A percentile compares a stretch with the other conserved stretches of the same genome.
Conservation (phyloP, 2,888 invertebrate genomes). For the Caenorhabditis sinica region DNA sequence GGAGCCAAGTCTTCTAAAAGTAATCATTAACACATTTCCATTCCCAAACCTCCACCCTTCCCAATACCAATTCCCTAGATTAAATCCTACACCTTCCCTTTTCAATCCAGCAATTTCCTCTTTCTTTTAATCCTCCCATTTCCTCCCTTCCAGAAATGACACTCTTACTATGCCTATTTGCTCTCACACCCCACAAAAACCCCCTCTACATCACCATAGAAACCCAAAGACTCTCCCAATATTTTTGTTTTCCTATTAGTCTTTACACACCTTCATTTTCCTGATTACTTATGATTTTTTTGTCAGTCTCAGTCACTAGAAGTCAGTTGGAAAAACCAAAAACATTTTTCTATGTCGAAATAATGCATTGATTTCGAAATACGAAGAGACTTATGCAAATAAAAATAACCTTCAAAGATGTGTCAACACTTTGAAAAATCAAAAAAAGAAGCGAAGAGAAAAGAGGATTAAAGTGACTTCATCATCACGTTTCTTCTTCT, state of each 20-base stretch:
- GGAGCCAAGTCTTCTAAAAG: too few species aligned
- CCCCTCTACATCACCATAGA: constrained; percentile 40
- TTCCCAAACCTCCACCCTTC: background rate
- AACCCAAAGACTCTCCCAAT: background rate
- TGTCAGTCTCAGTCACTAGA: background rate
- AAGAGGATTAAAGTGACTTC: constrained; percentile 22
- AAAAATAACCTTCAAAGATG: constrained; percentile 31
- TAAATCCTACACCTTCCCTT: background rate
- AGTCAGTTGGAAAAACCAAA: background rate
- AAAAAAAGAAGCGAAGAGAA: background rate
- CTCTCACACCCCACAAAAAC: background rate
- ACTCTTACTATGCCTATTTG: background rate
- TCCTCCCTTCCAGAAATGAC: background rate
- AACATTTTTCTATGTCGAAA: background rate
- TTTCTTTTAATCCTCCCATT: constrained; percentile 17
- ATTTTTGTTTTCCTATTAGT: background rate
- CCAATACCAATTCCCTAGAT: background rate
- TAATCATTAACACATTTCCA: background rate
- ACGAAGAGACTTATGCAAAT: constrained; percentile 17
- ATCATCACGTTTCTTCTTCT: background rate
- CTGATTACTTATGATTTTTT: too few species aligned
- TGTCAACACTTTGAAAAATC: background rate
- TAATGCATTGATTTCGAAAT: constrained; percentile 6
- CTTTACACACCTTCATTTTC: too few species aligned
- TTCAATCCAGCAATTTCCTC: background rate